Evolutionary conservation across 2,113 vertebrate genomes (phyloP).

Genomic region (Globicephala melas): DNA sequence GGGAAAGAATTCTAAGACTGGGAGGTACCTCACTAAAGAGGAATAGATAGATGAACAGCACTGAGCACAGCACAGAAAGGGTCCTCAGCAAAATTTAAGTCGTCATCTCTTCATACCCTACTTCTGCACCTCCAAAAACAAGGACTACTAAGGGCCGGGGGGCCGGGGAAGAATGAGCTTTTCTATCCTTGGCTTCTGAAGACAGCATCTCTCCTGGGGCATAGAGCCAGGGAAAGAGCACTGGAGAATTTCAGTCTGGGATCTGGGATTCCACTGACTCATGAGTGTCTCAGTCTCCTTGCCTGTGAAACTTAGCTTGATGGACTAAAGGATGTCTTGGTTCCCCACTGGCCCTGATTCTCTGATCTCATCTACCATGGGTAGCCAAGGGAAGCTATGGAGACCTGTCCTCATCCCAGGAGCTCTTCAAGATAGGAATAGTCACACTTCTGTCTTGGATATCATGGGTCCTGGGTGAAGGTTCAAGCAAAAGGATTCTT

Average conservation of each 20-base stretch:
- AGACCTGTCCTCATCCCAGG: background rate
- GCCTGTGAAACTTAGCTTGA: background rate
- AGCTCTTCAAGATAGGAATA: background rate
- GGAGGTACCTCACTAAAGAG: background rate
- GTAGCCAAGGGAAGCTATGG: background rate
- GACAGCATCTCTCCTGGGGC: background rate
- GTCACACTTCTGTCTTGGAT: background rate
- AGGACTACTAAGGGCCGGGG: background rate
- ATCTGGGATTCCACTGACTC: background rate
- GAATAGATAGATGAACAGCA: background rate
- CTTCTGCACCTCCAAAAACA: background rate
- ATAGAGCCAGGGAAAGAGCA: background rate
- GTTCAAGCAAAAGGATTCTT: background rate
- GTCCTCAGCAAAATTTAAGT: background rate
- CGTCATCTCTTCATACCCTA: background rate
- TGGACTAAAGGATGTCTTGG: background rate
- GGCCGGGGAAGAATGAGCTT: background rate
- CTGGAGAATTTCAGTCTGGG: background rate
- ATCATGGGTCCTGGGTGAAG: background rate
- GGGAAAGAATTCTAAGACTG: background rate
- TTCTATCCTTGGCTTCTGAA: background rate
- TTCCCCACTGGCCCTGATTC: background rate
- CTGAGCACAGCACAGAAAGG: background rate
- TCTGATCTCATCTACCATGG: background rate
- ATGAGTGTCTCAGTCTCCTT: background rate